phyloP scores from a whole-genome alignment of 2,797 vertebrate species.

The Rachycentron canadum region DNA sequence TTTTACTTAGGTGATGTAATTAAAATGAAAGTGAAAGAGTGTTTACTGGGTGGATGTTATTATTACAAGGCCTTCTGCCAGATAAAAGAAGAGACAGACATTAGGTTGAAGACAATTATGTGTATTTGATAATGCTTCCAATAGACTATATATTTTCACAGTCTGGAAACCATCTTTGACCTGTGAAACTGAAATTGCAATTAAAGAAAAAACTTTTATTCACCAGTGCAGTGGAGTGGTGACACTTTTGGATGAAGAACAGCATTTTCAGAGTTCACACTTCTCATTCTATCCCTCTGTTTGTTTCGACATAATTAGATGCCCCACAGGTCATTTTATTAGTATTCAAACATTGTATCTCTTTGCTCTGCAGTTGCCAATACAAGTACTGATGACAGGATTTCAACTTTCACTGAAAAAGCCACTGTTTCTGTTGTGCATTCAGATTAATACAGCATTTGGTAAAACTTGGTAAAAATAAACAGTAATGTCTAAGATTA shows the following conservation, averaged over 20 bases:
- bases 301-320: conserved; percentile 44
- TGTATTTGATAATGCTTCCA: not conserved
- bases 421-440: not conserved
- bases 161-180: not conserved
- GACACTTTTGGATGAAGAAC: not conserved
- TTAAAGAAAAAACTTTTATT: not conserved
- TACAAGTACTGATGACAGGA: not conserved
- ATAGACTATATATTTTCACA: not conserved
- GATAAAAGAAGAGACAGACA: not conserved
- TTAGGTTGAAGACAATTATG: not conserved
- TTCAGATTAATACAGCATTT: not conserved
- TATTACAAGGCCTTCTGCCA: not conserved
- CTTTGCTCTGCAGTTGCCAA: conserved; percentile 9
- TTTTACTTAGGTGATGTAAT: not conserved
- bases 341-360: conserved; percentile 16
- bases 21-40: not conserved
- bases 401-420: not conserved
- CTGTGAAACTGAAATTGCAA: not conserved
- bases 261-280: conserved; percentile 10
- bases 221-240: not conserved
- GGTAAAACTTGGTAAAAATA: not conserved
- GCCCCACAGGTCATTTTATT: conserved; percentile 34
- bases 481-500: too few species aligned
- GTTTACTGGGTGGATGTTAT: not conserved
- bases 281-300: conserved; percentile 23